Evolutionary conservation across 1,140 invertebrate genomes (phyloP), one percentile per base, ranked within the genome.

Genomic region (Musca domestica): DNA sequence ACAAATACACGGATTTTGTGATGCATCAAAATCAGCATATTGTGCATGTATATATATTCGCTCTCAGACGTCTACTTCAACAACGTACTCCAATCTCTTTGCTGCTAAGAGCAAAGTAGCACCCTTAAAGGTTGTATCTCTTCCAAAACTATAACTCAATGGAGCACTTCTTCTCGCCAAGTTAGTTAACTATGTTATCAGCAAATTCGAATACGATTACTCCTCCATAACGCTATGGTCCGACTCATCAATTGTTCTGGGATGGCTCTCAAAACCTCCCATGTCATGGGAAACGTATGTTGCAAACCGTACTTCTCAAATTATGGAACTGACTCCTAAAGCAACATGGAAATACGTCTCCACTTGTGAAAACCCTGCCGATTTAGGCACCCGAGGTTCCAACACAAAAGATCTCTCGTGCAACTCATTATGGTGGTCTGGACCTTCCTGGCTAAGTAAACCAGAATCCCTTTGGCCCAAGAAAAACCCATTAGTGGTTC

Each of bases 261-360:
- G 52, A n/a, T 56, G 52, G 52, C 52, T 56, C 52, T 56, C 52
- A 56, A 56, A 56, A 56, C 23, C 52, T 27, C 52, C 52, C 25
- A 27, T n/a, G n/a, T 23, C 52, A 27, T 56, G 25, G 52, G 52
- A 56, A 56, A 56, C 52, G 15, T 56, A 56, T 56, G 52, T 56
- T 6, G 52, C 52, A 27, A 56, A 56, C 15, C 23, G 52, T 27
- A 56, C 25, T 4, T 23, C 52, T 27, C 52, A 56, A 56, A 56
- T 27, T 56, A 23, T 25, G 14, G 22, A 22, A 6, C 22, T 56
- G 22, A n/a, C 23, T 27, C 52, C 52, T 15, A 22, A 56, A 49
- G 48, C 48, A 19, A 49, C 48, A 5, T 49, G 48, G 48, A 17
- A 49, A 19, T 20, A 49, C 19, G 48, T 49, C 4, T 20, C 48